Percentiles rank a stretch among this genome's conserved stretches.
Conservation (phyloP, 2,888 invertebrate species). For the Theretra japonica region DNA sequence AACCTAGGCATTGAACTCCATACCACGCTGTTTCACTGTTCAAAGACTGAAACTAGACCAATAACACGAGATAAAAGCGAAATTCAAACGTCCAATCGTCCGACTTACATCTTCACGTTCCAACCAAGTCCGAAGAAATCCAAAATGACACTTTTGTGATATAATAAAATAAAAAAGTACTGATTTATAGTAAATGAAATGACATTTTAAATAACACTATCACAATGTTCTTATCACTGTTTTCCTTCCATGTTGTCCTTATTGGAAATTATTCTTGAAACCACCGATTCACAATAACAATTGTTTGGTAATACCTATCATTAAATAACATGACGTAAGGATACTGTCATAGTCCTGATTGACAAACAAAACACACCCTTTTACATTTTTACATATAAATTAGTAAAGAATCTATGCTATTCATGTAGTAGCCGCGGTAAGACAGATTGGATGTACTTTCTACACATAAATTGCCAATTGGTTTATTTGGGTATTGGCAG, state of each 20-base stretch:
- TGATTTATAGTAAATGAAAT: background rate
- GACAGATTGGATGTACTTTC: no score
- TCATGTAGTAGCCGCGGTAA: background rate
- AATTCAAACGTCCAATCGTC: no score
- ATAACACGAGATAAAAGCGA: no score
- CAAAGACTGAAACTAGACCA: no score
- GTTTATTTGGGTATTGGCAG: no score
- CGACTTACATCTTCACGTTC: no score
- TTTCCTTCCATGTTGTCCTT: background rate
- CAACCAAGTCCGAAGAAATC: no score
- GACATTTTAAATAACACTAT: background rate
- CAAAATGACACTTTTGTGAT: no score
- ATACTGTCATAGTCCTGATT: background rate
- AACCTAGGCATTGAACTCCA: no score
- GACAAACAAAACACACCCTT: background rate
- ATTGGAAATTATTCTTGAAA: background rate
- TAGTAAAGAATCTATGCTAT: background rate
- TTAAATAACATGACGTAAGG: conserved; percentile 1
- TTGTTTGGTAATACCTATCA: background rate
- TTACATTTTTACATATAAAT: background rate
- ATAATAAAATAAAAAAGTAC: background rate
- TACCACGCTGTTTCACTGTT: no score
- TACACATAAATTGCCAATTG: no score
- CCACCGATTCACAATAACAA: background rate
- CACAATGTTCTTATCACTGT: background rate